Conservation (phyloP, 2,888 invertebrate genomes). For the Diogma glabrata region DNA sequence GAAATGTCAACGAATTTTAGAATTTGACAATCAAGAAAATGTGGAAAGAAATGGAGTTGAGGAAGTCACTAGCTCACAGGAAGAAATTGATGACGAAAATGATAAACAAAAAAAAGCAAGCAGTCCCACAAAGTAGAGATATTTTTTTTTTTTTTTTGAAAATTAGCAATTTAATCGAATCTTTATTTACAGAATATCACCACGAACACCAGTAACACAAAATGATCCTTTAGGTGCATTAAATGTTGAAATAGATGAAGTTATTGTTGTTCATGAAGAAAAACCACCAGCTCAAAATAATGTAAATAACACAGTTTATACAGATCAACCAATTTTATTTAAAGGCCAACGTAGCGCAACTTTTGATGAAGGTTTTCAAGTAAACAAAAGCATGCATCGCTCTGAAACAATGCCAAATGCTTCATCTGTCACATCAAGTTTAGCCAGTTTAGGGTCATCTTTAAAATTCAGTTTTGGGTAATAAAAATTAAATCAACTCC, state of each 20-base stretch:
- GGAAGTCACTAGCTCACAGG: slow-evolving; percentile 27
- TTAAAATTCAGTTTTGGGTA: slow-evolving; percentile 80
- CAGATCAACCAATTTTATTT: slow-evolving; percentile 60
- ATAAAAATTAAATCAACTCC: slow-evolving; percentile 23
- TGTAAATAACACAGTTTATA: slow-evolving; percentile 36
- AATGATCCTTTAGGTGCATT: slow-evolving; percentile 88
- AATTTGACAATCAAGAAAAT: slow-evolving; percentile 17
- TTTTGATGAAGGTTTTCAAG: slow-evolving; percentile 43
- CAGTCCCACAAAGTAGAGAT: slow-evolving; percentile 34
- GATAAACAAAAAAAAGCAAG: slow-evolving; percentile 23
- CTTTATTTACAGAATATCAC: slow-evolving; percentile 48
- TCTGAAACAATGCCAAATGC: slow-evolving; percentile 63
- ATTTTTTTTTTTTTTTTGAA: background rate
- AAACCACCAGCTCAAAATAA: slow-evolving; percentile 20
- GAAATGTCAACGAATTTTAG: slow-evolving; percentile 20
- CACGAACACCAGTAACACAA: slow-evolving; percentile 75
- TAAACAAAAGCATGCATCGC: slow-evolving; percentile 46
- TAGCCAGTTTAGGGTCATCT: slow-evolving; percentile 69
- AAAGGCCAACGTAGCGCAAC: slow-evolving; percentile 43
- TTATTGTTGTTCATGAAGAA: slow-evolving; percentile 18
- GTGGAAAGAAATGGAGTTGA: slow-evolving; percentile 18
- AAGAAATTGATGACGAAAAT: slow-evolving; percentile 25
- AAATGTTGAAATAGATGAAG: slow-evolving; percentile 26
- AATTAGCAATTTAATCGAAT: slow-evolving; percentile 7
- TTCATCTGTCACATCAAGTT: slow-evolving; percentile 59